Evolutionary conservation across 2,113 vertebrate species (phyloP), one percentile per base, ranked within the genome.

Genomic region (Calypte anna): DNA sequence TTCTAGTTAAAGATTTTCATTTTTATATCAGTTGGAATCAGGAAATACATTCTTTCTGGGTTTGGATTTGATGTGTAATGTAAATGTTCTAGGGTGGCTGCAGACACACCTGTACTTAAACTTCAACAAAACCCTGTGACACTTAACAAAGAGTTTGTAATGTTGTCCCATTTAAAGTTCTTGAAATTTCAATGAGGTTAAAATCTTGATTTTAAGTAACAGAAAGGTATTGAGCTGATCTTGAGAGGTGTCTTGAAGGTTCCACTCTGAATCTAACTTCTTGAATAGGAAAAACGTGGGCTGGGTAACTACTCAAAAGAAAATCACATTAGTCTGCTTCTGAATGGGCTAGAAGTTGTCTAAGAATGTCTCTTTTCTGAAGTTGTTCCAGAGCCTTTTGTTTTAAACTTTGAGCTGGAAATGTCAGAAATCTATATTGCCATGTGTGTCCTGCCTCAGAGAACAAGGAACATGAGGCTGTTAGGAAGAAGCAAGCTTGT

Each of bases 1-100:
- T 91, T 61, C 70, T 87, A 24, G 77, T 58, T 88, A 50, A 95
- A 94, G 51, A 66, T 82, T 94, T 89, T 90, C 28, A 76, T 84
- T 91, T 81, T 78, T 89, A 0, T 85, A 75, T 82, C 54, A 72
- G 19, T 48, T 95, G 74, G 66, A 96, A 91, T 79, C 31, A 46
- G 11, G 33, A 93, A 93, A 77, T 30, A n/a, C 4, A 64, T 58
- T 79, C 22, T 82, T 81, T 76, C 25, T 68, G 25, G 5, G 3
- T 24, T 93, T 91, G 17, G 46, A 58, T 86, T 90, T 90, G 46
- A 77, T 57, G 58, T 57, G 17, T 53, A 54, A 50, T 17, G 43
- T 11, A 31, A 38, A 94, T 82, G 21, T 57, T 18, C 53, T 80
- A 51, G 74, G 8, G 15, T 62, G 17, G 11, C 28, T 90, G 82